phyloP scores from a whole-genome alignment of 2,113 vertebrate genomes.

The Cranoglanis bouderius region DNA sequence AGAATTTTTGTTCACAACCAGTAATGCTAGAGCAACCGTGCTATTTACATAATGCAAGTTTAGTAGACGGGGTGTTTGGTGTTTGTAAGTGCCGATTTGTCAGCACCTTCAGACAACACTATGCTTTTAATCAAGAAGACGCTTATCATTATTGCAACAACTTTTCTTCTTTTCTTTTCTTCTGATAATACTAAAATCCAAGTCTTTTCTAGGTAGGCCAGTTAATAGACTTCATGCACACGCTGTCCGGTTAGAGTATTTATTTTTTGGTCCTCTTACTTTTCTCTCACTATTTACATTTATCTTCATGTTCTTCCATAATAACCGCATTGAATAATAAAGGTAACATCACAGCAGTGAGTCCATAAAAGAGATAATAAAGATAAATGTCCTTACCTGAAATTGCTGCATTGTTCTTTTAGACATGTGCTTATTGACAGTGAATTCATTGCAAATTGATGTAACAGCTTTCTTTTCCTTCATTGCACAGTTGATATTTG shows the following conservation, averaged over 20 bases:
- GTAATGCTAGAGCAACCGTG: neutral
- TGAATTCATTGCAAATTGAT: constrained; percentile 28
- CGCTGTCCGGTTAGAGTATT: neutral
- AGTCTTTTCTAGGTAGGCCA: neutral
- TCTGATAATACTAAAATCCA: neutral
- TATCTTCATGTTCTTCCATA: constrained; percentile 2
- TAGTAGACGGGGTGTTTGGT: neutral
- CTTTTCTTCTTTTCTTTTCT: neutral
- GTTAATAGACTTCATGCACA: neutral
- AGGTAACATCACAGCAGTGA: neutral
- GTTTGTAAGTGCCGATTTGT: neutral
- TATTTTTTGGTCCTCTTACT: neutral
- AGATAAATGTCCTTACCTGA: constrained; percentile 26
- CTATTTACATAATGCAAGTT: neutral
- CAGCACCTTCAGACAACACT: neutral
- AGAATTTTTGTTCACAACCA: neutral
- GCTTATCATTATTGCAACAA: neutral
- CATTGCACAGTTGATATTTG: neutral
- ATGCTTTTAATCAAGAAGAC: neutral
- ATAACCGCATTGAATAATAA: constrained; percentile 25
- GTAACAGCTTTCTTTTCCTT: constrained; percentile 1
- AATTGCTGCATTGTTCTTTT: constrained; percentile 25
- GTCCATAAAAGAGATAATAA: neutral
- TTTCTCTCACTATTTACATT: neutral
- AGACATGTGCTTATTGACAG: constrained; percentile 10